Evolutionary conservation across 2,113 vertebrate genomes (phyloP).

Genomic region (Opisthocomus hoazin): DNA sequence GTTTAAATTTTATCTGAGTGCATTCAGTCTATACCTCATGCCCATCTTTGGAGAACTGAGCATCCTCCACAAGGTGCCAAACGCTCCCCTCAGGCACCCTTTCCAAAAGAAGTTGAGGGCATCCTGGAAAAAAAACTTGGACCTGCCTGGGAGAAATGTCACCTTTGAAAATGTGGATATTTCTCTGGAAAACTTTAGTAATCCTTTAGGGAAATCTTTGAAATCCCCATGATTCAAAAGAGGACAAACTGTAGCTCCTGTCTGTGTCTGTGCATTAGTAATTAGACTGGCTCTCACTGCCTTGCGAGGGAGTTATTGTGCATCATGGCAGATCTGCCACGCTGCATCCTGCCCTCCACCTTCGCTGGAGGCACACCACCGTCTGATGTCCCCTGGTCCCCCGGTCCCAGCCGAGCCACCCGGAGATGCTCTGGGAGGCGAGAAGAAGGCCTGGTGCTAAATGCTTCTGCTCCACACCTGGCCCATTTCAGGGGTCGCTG

Average conservation of each 20-base stretch:
- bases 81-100: background rate
- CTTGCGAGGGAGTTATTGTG: background rate
- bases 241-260: background rate
- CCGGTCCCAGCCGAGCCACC: background rate
- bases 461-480: background rate
- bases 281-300: background rate
- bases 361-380: fast-evolving
- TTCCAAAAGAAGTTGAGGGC: background rate
- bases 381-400: background rate
- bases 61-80: background rate
- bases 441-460: background rate
- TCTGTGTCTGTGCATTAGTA: background rate
- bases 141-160: background rate
- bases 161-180: background rate
- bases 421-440: fast-evolving
- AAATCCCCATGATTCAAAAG: background rate
- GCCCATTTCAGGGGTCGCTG: background rate
- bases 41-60: background rate
- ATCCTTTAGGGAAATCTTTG: background rate
- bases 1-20: background rate
- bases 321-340: fast-evolving
- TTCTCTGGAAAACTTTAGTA: background rate
- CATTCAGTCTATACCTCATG: background rate
- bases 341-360: background rate
- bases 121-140: background rate